Conservation (phyloP, 1,140 invertebrate species). For the Trigoniulus corallinus region DNA sequence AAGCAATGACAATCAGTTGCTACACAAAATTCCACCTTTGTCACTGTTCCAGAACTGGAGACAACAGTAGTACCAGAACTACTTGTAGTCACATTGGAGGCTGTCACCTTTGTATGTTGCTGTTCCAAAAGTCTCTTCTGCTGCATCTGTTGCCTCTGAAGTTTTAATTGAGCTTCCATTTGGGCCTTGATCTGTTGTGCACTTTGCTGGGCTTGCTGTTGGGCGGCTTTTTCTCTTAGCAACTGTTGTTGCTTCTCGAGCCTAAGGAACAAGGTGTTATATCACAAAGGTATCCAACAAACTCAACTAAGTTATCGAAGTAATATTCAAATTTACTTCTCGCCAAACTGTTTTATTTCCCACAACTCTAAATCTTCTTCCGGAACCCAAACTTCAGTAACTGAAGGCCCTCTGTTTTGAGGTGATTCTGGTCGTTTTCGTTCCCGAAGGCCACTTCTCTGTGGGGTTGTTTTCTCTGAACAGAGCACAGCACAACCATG, state of each 20-base stretch:
- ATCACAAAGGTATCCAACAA: neutral
- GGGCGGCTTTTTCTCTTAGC: slow-evolving; percentile 12
- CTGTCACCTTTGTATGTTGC: slow-evolving; percentile 18
- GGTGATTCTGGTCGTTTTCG: slow-evolving; percentile 76
- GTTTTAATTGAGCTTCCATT: slow-evolving; percentile 70
- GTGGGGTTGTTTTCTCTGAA: slow-evolving; percentile 75
- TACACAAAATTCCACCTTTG: neutral
- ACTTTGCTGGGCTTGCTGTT: slow-evolving; percentile 11
- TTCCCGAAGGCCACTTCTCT: slow-evolving; percentile 74
- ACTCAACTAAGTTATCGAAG: neutral
- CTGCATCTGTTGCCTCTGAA: slow-evolving; percentile 69
- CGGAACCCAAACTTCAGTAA: slow-evolving; percentile 86
- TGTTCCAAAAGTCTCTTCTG: slow-evolving; percentile 46
- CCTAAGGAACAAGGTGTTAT: slow-evolving; percentile 3
- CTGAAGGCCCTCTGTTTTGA: slow-evolving; percentile 73
- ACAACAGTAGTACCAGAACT: slow-evolving; percentile 32
- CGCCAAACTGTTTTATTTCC: slow-evolving; percentile 92
- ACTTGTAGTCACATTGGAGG: slow-evolving; percentile 7
- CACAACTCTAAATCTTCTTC: slow-evolving; percentile 90
- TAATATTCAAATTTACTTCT: slow-evolving; percentile 36
- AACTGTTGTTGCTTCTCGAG: slow-evolving; percentile 14
- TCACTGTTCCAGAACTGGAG: slow-evolving; percentile 44
- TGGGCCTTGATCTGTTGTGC: slow-evolving; percentile 75
- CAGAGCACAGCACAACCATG: too few species aligned
- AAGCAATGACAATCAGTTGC: neutral